Evolutionary conservation across 2,888 invertebrate species (phyloP).

Genomic region (Beris chalybata): DNA sequence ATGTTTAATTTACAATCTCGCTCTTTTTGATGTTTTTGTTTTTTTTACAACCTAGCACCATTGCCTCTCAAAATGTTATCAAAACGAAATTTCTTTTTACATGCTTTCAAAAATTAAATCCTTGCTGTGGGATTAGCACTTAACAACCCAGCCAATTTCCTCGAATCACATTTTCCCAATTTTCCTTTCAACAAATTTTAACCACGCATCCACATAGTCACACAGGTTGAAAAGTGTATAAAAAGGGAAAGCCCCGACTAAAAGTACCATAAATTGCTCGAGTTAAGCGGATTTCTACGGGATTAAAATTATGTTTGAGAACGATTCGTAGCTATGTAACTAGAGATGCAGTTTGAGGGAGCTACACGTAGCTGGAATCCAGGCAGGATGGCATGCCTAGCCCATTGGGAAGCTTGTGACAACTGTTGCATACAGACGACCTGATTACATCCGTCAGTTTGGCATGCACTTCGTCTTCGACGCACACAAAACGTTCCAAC

Average conservation of each 20-base stretch:
- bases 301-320: conserved; percentile 27
- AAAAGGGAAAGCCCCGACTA: conserved; percentile 4
- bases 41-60: no score
- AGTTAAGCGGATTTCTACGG: conserved; percentile 20
- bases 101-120: no score
- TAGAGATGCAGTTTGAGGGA: background rate
- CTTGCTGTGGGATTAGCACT: no score
- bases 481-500: background rate
- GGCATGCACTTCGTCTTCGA: background rate
- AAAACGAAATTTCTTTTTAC: no score
- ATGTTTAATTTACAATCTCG: no score
- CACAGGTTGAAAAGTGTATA: background rate
- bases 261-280: conserved; percentile 26
- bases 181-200: no score
- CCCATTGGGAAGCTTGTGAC: conserved; percentile 4
- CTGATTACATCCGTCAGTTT: conserved; percentile 13
- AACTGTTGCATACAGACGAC: conserved; percentile 22
- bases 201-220: no score
- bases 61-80: no score
- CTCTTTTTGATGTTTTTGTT: no score
- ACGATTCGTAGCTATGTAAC: background rate
- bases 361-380: background rate
- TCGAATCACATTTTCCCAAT: no score
- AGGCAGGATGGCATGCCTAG: background rate
- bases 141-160: no score